Evolutionary conservation across 2,113 vertebrate species (phyloP).

Genomic region (Tricholaema leucomelas): DNA sequence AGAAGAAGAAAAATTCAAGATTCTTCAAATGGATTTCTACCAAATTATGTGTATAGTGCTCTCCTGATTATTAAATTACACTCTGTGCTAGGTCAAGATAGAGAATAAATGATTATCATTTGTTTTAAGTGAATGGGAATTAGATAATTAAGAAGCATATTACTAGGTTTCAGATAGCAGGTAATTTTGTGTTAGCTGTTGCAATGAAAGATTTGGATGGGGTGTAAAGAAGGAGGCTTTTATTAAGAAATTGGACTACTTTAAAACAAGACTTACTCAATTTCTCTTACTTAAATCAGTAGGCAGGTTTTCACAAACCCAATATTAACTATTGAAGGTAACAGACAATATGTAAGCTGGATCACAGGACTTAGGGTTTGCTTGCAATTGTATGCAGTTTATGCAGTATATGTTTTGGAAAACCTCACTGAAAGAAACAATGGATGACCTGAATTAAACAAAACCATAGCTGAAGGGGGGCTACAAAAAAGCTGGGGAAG

Average conservation of each 20-base stretch:
- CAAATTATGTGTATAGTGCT: constrained; percentile 51
- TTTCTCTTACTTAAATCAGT: not conserved
- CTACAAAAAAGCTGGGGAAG: too few species aligned
- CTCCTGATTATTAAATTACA: constrained; percentile 53
- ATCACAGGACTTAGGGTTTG: not conserved
- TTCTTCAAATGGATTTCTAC: constrained; percentile 37
- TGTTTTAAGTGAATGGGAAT: constrained; percentile 31
- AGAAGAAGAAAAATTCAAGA: constrained; percentile 17
- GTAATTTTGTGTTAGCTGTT: constrained; percentile 40
- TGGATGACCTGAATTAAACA: not conserved
- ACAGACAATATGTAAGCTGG: not conserved
- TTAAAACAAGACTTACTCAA: not conserved
- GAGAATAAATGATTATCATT: constrained; percentile 30
- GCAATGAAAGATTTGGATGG: not conserved
- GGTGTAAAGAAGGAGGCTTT: not conserved
- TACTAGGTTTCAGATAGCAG: constrained; percentile 43
- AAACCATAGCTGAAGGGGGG: not conserved
- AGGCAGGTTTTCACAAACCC: not conserved
- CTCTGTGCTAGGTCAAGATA: constrained; percentile 47
- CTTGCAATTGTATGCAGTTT: not conserved
- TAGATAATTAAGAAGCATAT: constrained; percentile 35
- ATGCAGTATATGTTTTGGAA: not conserved
- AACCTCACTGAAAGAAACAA: not conserved
- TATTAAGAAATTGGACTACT: not conserved
- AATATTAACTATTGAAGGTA: not conserved